Evolutionary conservation across 2,113 vertebrate species (phyloP), one percentile per base, ranked within the genome.

Genomic region (Salvelinus alpinus): DNA sequence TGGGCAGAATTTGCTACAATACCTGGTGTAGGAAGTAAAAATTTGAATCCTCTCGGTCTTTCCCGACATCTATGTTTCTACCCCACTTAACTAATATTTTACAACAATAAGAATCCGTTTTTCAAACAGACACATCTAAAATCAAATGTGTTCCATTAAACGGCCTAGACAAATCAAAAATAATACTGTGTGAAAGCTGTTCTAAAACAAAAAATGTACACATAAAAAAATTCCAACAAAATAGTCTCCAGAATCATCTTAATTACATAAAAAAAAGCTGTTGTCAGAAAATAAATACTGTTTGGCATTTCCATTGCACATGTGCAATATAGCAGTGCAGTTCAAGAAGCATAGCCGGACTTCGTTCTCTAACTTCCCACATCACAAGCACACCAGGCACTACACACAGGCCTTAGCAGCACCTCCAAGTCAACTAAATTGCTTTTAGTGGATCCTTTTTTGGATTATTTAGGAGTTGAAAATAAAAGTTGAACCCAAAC

Each of bases 291-390:
- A 31, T 44, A 48, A 77, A 82, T 60, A 85, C 80, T 78, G 78
- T 84, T 90, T 85, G 85, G 86, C 78, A 84, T 90, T 88, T 89
- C 79, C 79, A 84, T 71, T 71, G 16, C 64, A 62, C 76, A 70
- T 25, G 74, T 70, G 70, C 48, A 73, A 48, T 5, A 14, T 18
- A 54, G 51, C 51, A 54, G 51, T 54, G 14, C 51, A 54, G 14
- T 14, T 54, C 16, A 54, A 54, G 51, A 44, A 54, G 24, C 44
- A 69, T 44, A 12, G 38, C 38, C 3, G 38, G 9, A 44, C 38
- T 44, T 44, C 2, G 2, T 44, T 44, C 38, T 44, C 38, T 11
- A 44, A 11, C 38, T 62, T 13, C n/a, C 51, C 31, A 18, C 67
- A 47, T 8, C 12, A 24, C 64, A 70, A 29, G 70, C 18, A 60